Evolutionary conservation across 2,888 invertebrate genomes (phyloP), one percentile per base, ranked within the genome.

Genomic region (Autographa gamma): DNA sequence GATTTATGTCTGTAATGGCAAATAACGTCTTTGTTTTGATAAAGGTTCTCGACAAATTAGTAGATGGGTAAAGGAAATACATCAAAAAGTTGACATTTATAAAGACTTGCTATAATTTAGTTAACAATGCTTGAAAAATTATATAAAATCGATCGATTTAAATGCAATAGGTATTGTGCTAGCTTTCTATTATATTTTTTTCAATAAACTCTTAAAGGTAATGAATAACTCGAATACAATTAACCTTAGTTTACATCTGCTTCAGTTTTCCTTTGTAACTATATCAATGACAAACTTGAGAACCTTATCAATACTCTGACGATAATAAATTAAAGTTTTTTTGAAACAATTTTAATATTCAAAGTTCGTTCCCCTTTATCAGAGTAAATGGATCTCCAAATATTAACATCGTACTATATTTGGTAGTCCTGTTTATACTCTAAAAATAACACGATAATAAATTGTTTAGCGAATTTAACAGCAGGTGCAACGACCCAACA

Each of bases 401-500:
- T 13, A 32, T 54, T 56, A 61, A 25, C 41, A 58, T 48, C 48
- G 59, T 25, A 7, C 0, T 16, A 4, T 19, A 25, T 59, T 75
- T 58, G 5, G 16, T 61, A 9, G 18, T 56, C 59, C 80, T 64
- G 11, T 71, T n/a, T 31, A 25, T 56, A 19, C n/a, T 60, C 11
- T 9, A 32, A 5, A 56, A 13, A 52, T 48, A 48, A 38, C 59
- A 25, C 11, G 54, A 66, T 32, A 43, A 64, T 16, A 16, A 66
- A 38, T 31, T 71, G 32, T 59, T 64, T 79, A 71, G 75, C 62
- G 82, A 79, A 79, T 75, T 79, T 81, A 69, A 61, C 69, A 52
- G 16, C 62, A 14, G 82, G 79, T 79, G 79, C 79, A 79, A 79
- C 79, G 69, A 60, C 75, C 64, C 62, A n/a, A 59, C 31, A n/a